Evolutionary conservation across 1,140 invertebrate genomes (phyloP).

Genomic region (Geopemphigus sp.): DNA sequence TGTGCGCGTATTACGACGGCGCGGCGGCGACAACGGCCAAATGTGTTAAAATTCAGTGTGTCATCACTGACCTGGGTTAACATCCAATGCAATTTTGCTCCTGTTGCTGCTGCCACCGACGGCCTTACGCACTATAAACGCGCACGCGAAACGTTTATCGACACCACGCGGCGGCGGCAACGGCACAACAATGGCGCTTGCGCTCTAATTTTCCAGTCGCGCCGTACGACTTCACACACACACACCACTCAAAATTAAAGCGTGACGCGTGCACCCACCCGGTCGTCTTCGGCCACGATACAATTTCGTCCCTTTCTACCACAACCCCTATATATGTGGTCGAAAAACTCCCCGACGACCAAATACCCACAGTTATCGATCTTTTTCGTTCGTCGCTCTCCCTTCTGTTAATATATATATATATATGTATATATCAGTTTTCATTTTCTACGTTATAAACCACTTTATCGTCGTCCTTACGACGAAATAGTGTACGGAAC

Average conservation of each 20-base stretch:
- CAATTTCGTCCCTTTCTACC: too few relatives aligned
- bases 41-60: conserved; percentile 43
- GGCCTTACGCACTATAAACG: too few relatives aligned
- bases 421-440: too few relatives aligned
- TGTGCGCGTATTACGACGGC: background rate
- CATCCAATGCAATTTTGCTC: conserved; percentile 29
- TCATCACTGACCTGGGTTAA: conserved; percentile 47
- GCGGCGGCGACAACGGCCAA: conserved; percentile 21
- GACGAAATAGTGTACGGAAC: too few relatives aligned
- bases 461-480: too few relatives aligned
- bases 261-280: background rate
- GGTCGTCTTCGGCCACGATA: background rate
- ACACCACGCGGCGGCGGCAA: background rate
- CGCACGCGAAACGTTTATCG: background rate
- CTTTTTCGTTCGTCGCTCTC: background rate
- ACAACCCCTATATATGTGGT: too few relatives aligned
- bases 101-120: background rate
- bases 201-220: background rate
- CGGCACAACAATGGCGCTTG: conserved; percentile 2
- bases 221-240: too few relatives aligned
- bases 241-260: background rate
- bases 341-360: background rate
- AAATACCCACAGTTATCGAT: background rate
- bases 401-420: background rate
- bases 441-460: too few relatives aligned